Evolutionary conservation across 1,140 invertebrate genomes (phyloP).

Genomic region (Aphis gossypii): DNA sequence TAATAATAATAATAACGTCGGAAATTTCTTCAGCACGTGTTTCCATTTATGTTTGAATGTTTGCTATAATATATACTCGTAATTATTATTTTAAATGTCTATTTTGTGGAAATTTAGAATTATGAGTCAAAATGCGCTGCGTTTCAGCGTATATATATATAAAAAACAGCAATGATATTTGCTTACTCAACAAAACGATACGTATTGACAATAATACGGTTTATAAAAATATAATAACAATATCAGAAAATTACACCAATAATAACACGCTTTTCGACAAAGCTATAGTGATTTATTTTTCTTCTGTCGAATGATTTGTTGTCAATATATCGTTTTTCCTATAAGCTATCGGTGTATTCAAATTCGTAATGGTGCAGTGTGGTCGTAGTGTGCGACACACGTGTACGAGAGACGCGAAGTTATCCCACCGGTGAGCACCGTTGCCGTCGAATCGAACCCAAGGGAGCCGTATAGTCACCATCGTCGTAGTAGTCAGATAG

Average conservation of each 20-base stretch:
- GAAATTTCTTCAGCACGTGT: neutral
- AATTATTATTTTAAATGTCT: too few species aligned
- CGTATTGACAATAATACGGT: too few species aligned
- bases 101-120: neutral
- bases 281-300: neutral
- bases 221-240: neutral
- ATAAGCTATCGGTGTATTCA: neutral
- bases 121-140: neutral
- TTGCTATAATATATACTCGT: too few species aligned
- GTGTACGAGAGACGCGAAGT: neutral
- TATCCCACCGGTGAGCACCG: neutral
- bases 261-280: neutral
- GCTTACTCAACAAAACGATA: neutral
- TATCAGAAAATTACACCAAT: neutral
- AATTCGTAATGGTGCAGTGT: neutral
- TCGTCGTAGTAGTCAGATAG: neutral
- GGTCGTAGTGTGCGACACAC: neutral
- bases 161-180: neutral
- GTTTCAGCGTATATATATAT: too few species aligned
- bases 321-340: neutral
- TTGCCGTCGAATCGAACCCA: neutral
- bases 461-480: neutral
- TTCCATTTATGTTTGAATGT: too few species aligned
- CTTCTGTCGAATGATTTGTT: neutral
- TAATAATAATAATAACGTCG: neutral